Conservation (phyloP, 2,888 invertebrate species). For the Leptinotarsa peninsularis region DNA sequence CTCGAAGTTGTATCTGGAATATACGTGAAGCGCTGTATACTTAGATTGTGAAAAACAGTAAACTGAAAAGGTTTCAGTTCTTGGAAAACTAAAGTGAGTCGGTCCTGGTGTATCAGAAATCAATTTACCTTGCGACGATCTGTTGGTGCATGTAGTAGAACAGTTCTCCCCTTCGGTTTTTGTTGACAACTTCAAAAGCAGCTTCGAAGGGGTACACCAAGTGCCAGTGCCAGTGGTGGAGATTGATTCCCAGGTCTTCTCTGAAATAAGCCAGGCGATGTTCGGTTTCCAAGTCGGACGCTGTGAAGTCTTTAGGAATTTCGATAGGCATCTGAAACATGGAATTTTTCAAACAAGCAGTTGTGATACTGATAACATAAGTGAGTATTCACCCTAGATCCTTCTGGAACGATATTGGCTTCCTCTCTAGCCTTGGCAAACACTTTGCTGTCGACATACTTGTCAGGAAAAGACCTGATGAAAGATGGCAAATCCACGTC, state of each 20-base stretch:
- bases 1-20: conserved; percentile 75
- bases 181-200: conserved; percentile 73
- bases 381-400: conserved; percentile 69
- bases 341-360: neutral
- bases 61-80: too few species aligned
- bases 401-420: conserved; percentile 72
- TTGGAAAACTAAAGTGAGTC: neutral
- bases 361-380: too few species aligned
- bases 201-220: conserved; percentile 85
- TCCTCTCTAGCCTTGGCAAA: conserved; percentile 79
- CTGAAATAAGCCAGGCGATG: conserved; percentile 87
- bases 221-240: conserved; percentile 95
- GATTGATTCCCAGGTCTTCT: conserved; percentile 86
- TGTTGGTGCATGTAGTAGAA: conserved; percentile 86
- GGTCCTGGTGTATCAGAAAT: neutral
- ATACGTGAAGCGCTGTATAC: too few species aligned
- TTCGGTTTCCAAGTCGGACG: conserved; percentile 79
- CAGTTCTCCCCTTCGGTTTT: conserved; percentile 82
- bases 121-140: conserved; percentile 75
- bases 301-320: conserved; percentile 81
- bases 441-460: conserved; percentile 81
- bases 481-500: conserved; percentile 79
- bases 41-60: too few species aligned
- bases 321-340: conserved; percentile 73
- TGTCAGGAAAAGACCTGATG: conserved; percentile 83